Evolutionary conservation across 2,797 vertebrate genomes (phyloP), one percentile per base, ranked within the genome.

Genomic region (Emydoidea blandingii): DNA sequence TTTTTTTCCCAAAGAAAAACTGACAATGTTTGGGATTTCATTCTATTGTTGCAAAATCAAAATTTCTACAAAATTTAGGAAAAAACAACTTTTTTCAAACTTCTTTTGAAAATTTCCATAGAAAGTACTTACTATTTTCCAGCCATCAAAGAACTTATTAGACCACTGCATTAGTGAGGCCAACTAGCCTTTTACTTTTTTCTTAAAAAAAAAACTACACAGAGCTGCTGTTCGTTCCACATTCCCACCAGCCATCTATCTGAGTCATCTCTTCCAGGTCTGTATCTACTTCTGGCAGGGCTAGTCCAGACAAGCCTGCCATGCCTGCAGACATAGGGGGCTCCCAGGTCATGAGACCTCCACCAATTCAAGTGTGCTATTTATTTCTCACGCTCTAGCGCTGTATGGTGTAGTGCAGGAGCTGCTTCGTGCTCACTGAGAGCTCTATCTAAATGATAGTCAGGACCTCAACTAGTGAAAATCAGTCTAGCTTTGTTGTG

Each of bases 341-440:
- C 6, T 76, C 41, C 23, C 72, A 47, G 41, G 27, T 27, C 72
- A 76, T 6, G 25, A 76, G 25, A 12, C 25, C 6, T 29, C 72
- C 41, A 27, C 72, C 7, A 3, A 25, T 29, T 47, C 41, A 29
- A 47, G 74, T 76, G 16, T 68, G 18, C 65, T 68, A 37, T 68
- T 21, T 68, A 37, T 37, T 68, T 68, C 65, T 68, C 19, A 37
- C 2, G 8, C 65, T 37, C n/a, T 23, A 68, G 56, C 2, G 57
- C 27, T 16, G 12, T 37, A 0, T 2, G 2, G 3, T 0, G 0
- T 6, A 50, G 29, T 47, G 62, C 37, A 1, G 1, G 2, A 12
- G 72, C 0, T 0, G 14, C 54, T 88, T 34, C 0, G 1, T 0
- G 0, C 49, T 93, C 37, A 18, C 1, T 12, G 0, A 0, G 23